Evolutionary conservation across 2,888 invertebrate genomes (phyloP), one percentile per base, ranked within the genome.

Genomic region (Sinelater perroti): DNA sequence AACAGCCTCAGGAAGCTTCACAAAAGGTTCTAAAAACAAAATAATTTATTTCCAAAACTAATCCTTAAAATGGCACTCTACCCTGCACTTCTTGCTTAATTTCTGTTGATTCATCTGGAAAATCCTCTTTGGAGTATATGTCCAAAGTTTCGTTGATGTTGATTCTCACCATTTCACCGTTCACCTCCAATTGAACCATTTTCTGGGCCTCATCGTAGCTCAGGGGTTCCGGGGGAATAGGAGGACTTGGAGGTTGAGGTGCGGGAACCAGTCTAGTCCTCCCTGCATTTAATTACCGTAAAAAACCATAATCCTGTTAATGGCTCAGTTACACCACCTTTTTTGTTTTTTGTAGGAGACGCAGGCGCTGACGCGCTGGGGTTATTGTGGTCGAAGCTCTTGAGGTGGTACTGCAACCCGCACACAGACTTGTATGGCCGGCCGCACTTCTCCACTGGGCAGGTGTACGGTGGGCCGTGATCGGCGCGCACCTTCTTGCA

Each of bases 111-210:
- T 74, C 71, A 18, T 74, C 72, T 8, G 70, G 56, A 58, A 70
- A 88, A 44, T 89, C 88, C 14, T 89, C 88, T 55, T 87, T 81
- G 0, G 89, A 85, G 60, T 89, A 85, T 1, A 91, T 80, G 1
- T 88, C 86, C 62, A 92, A 72, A 1, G 86, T 83, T 59, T 91
- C 89, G 56, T 77, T 79, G 51, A 84, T 82, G 52, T 81, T 80
- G 63, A 83, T 76, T 55, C 81, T 77, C 20, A 79, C 69, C 6
- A 77, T 73, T 54, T 75, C 68, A 6, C 91, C 91, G 75, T 92
- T 89, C n/a, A 93, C 83, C 72, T 94, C 92, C 71, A 94, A 90
- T 74, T 93, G 92, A 0, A 95, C 91, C 63, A 90, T 86, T 79
- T 90, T 89, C 73, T 93, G 92, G 1, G 91, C 88, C 72, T 93